Evolutionary conservation across 2,797 vertebrate genomes (phyloP), one percentile per base, ranked within the genome.

Genomic region (Zonotrichia albicollis): DNA sequence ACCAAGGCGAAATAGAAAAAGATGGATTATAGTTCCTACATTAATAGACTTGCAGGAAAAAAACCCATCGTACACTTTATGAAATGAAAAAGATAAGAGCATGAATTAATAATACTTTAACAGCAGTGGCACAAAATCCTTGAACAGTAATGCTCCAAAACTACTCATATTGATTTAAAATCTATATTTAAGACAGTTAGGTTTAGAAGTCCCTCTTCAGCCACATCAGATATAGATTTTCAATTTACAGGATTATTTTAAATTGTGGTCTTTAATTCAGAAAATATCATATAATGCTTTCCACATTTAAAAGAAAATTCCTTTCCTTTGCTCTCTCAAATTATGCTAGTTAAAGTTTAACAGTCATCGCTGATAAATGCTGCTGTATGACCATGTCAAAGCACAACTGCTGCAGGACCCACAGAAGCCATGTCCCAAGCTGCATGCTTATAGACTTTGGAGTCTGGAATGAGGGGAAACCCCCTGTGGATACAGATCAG

Each of bases 31-130:
- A 95, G 67, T 78, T 91, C 51, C 74, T 86, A 77, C 82, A 82
- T 92, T 90, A 95, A 95, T 87, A 95, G 89, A 91, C 85, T 95
- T 82, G 74, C 66, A 78, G 22, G 73, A 89, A 79, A 81, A 90
- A 90, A 66, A 34, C 0, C 0, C 0, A 19, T 26, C 11, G 3
- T 87, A 70, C 36, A 50, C 75, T 95, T 92, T 84, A 92, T 93
- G 91, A 93, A 94, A 94, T 87, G 68, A 89, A 88, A 94, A 95
- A 89, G 88, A 95, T 95, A 97, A 95, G 90, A 89, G 67, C 79
- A 77, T 94, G 90, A 95, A 97, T 96, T 97, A 97, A 96, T 96
- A 94, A 93, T 91, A 42, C 74, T 91, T 94, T 90, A 90, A 90
- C 94, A 93, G 77, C 18, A 8, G 76, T 95, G 90, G 84, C 93